These are phyloP conservation scores for Pyrgilauda ruficollis DNA, from an alignment of 2,113 vertebrate species.

Conservation along the genomic window DNA sequence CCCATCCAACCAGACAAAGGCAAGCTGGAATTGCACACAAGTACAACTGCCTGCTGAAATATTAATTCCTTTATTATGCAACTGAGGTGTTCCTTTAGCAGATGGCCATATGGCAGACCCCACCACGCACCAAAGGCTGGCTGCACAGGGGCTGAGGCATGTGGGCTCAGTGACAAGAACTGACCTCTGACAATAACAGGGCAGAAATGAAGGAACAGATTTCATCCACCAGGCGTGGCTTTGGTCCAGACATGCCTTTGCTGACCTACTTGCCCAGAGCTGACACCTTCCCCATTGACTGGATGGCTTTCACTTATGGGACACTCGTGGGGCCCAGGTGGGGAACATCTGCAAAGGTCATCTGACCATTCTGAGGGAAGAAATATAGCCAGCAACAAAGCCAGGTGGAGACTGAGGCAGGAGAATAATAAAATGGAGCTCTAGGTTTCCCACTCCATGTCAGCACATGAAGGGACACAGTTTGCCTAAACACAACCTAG, in stretches of 20 bases:
- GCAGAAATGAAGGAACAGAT: background rate
- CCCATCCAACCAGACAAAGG: background rate
- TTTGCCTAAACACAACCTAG: background rate
- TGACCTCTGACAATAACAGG: background rate
- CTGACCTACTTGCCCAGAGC: background rate
- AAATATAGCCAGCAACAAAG: background rate
- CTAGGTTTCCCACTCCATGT: background rate
- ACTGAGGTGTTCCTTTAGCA: background rate
- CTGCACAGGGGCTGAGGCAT: background rate
- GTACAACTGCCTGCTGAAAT: slow-evolving; percentile 4
- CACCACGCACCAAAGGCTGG: background rate
- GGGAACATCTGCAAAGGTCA: background rate
- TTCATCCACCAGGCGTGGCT: background rate
- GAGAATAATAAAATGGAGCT: background rate
- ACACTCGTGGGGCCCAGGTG: fast-evolving
- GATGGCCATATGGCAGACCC: background rate
- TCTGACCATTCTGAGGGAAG: background rate
- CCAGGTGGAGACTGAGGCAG: background rate
- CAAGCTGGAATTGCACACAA: background rate
- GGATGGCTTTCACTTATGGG: background rate
- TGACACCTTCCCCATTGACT: background rate
- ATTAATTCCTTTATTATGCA: background rate
- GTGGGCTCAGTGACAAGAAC: background rate
- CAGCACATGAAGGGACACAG: background rate
- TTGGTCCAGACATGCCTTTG: background rate